These are phyloP conservation scores for Tineola bisselliella DNA, from an alignment of 2,888 invertebrate species.

Conservation along the genomic window DNA sequence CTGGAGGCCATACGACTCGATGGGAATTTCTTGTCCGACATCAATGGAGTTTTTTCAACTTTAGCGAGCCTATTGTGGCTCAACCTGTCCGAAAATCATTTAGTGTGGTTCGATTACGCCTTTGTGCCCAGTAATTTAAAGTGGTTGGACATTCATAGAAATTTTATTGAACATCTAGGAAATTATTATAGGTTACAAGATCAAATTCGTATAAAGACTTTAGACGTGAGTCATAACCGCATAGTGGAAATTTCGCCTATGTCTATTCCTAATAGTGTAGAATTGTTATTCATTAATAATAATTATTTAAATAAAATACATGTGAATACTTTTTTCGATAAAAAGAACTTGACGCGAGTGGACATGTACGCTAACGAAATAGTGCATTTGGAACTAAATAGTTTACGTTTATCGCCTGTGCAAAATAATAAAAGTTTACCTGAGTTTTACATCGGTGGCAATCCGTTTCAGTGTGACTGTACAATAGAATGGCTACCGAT, in stretches of 20 bases:
- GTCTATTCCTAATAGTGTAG: slow-evolving; percentile 88
- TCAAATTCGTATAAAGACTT: slow-evolving; percentile 81
- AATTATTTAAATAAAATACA: slow-evolving; percentile 84
- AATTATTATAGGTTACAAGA: slow-evolving; percentile 89
- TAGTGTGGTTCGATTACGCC: slow-evolving; percentile 93
- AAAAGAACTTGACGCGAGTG: slow-evolving; percentile 84
- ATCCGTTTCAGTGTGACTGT: slow-evolving; percentile 95
- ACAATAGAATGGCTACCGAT: slow-evolving; percentile 95
- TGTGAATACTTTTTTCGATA: slow-evolving; percentile 87
- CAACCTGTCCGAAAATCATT: slow-evolving; percentile 89
- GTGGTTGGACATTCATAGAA: slow-evolving; percentile 91
- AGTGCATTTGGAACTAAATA: slow-evolving; percentile 82
- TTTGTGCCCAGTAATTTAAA: slow-evolving; percentile 89
- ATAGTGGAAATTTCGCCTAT: slow-evolving; percentile 84
- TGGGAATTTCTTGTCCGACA: slow-evolving; percentile 87
- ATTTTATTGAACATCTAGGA: slow-evolving; percentile 86
- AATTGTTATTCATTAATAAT: slow-evolving; percentile 88
- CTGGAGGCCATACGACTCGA: slow-evolving; percentile 89
- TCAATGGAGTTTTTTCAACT: slow-evolving; percentile 89
- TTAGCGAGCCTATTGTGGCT: slow-evolving; percentile 86
- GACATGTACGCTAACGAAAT: slow-evolving; percentile 91
- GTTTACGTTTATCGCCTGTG: slow-evolving; percentile 80
- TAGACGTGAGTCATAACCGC: slow-evolving; percentile 91
- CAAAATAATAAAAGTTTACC: slow-evolving; percentile 79
- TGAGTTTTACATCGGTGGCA: slow-evolving; percentile 90